Evolutionary conservation across 2,113 vertebrate species (phyloP), one percentile per base, ranked within the genome.

Genomic region (Pelmatolapia mariae): DNA sequence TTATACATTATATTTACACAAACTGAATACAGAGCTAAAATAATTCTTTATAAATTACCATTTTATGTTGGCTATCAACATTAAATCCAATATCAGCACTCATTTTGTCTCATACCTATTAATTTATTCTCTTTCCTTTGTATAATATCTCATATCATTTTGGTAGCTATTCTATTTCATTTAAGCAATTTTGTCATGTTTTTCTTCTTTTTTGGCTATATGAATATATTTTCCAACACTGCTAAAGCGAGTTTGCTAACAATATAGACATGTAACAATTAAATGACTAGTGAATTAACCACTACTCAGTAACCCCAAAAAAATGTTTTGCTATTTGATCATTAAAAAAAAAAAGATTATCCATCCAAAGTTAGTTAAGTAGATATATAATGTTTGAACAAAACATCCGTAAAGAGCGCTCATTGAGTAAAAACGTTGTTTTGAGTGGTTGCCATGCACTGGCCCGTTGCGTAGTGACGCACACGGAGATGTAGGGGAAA

Each of bases 401-500:
- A 31, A 76, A 19, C 43, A 50, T 3, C 22, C 26, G 71, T 31
- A 31, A 50, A 78, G 24, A 5, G 16, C 16, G 24, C 24, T 18
- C 43, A 26, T 31, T 5, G 16, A 19, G 8, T 73, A 26, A 43
- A 45, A 45, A 73, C 3, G 16, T 31, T 50, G 16, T 3, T 8
- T 59, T 82, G 26, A n/a, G 10, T 29, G 29, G 81, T 84, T 84
- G 19, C 71, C 19, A 66, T n/a, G 45, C 26, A 24, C 15, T 11
- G 18, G 9, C 22, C 54, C 22, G 15, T 47, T 11, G 13, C 29
- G 5, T 5, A 40, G 31, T 88, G 73, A 88, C 86, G 73, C 31
- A n/a, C 26, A 2, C 8, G 8, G 22, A 7, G 6, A 73, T 47
- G 68, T 87, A 53, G 81, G 81, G 16, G 31, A 87, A 63, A 87